Base-by-base conservation (phyloP, 2,113 vertebrate species). In the Nothoprocta pentlandii region DNA sequence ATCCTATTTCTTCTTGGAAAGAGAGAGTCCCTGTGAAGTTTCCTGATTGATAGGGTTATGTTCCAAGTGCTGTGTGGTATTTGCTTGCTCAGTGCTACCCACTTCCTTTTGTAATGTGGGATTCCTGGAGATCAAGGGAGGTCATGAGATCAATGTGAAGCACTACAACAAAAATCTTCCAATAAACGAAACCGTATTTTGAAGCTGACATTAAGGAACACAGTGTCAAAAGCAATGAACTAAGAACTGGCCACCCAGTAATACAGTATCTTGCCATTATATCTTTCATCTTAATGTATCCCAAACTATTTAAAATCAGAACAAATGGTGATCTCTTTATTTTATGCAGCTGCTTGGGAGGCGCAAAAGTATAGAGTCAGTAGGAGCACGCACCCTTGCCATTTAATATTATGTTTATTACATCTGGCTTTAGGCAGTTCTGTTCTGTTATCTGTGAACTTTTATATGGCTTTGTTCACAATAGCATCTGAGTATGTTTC, bases 211-310 rank as follows among this genome's bases (percentile, higher is more conserved):
- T 95, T 69, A 88, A 85, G 80, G 82, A 95, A 63, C 8, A 83
- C 87, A 94, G 63, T 89, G 85, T 93, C 92, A 90, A 94, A 63
- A 94, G 73, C 76, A 78, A 23, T 67, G 64, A 96, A 88, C 76
- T 83, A 59, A 73, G 87, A 90, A 77, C 69, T 47, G 88, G n/a
- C 95, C 90, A 96, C 88, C 92, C 90, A 92, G 69, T 61, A 80
- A 75, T 4, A 92, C 9, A 80, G 34, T 76, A 79, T 85, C 87
- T 76, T 94, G 70, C 79, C 34, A 26, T 34, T 61, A 7, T 67
- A 68, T 90, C 90, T 90, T 92, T 93, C 64, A 80, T 93, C 56
- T 93, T 81, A 75, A 39, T 78, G 12, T 81, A 80, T 84, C 42
- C 34, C 66, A 74, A 92, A 67, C 69, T 85, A 86, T 83, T 90